These are phyloP conservation scores for Chymomyza costata DNA, from an alignment of 1,140 invertebrate genomes.

Conservation along the genomic window DNA sequence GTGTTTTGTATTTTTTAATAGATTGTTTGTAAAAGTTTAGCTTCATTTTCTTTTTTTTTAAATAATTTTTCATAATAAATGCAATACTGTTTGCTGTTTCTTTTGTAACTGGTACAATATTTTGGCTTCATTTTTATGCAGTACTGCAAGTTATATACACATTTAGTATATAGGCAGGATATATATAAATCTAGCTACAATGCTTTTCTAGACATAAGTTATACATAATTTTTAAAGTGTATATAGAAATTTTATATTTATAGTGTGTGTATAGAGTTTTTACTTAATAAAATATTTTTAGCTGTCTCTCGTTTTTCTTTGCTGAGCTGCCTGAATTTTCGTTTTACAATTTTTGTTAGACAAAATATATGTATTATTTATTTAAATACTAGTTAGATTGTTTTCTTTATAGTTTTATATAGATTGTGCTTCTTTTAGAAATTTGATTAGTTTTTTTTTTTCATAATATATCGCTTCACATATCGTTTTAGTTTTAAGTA, in stretches of 20 bases:
- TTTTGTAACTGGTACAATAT: neutral
- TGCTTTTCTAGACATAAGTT: conserved; percentile 38
- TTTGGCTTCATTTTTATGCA: conserved; percentile 34
- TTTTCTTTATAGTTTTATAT: conserved; percentile 28
- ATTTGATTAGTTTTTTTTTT: conserved; percentile 53
- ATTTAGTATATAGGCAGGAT: too few species aligned
- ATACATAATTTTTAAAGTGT: conserved; percentile 14
- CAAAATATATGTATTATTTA: conserved; percentile 51
- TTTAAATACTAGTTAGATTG: conserved; percentile 29
- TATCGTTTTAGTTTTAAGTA: conserved; percentile 45
- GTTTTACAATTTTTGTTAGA: conserved; percentile 58
- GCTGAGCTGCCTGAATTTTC: conserved; percentile 34
- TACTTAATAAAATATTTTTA: conserved; percentile 42
- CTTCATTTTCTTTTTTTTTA: conserved; percentile 13
- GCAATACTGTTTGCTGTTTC: conserved; percentile 23
- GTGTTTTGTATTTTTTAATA: conserved; percentile 19
- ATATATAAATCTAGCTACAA: too few species aligned
- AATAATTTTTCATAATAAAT: conserved; percentile 23
- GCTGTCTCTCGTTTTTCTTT: conserved; percentile 28
- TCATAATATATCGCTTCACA: too few species aligned
- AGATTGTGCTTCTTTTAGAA: conserved; percentile 60
- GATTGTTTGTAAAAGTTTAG: conserved; percentile 24
- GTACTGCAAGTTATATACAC: too few species aligned
- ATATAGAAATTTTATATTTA: conserved; percentile 19
- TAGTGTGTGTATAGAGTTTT: conserved; percentile 23